phyloP scores from a whole-genome alignment of 2,113 vertebrate species.

The Prunella himalayana region DNA sequence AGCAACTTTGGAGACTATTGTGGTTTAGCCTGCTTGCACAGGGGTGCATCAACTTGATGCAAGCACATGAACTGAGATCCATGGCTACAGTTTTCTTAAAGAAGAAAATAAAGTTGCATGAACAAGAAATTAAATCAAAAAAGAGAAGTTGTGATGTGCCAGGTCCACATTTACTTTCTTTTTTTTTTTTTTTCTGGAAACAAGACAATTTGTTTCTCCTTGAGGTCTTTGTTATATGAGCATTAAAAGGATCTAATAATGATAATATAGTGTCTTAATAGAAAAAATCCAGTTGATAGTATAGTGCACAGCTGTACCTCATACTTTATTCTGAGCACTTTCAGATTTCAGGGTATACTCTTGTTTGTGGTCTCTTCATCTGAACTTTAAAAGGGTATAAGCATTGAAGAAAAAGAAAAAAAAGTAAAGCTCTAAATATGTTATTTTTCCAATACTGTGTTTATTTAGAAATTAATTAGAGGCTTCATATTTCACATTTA shows the following conservation, averaged over 20 bases:
- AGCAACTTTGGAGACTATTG: background rate
- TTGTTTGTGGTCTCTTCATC: background rate
- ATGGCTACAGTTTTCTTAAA: background rate
- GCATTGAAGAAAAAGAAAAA: background rate
- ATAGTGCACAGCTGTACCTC: background rate
- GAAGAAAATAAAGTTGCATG: background rate
- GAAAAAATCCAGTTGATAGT: background rate
- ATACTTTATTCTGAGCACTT: background rate
- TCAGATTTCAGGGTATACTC: background rate
- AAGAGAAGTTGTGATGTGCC: background rate
- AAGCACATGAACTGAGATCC: background rate
- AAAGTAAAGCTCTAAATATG: background rate
- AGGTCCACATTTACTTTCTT: background rate
- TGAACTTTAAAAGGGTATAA: background rate
- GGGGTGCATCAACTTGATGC: background rate
- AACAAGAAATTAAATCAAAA: background rate
- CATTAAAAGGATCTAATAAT: background rate
- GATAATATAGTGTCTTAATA: background rate
- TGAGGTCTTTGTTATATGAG: background rate
- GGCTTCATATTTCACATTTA: background rate
- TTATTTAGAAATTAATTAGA: background rate
- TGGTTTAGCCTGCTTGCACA: background rate
- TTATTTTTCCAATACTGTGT: background rate
- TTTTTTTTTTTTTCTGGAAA: background rate
- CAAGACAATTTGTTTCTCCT: background rate